Conservation (phyloP, 1,140 invertebrate species). For the Brachionus rotundiformis region DNA sequence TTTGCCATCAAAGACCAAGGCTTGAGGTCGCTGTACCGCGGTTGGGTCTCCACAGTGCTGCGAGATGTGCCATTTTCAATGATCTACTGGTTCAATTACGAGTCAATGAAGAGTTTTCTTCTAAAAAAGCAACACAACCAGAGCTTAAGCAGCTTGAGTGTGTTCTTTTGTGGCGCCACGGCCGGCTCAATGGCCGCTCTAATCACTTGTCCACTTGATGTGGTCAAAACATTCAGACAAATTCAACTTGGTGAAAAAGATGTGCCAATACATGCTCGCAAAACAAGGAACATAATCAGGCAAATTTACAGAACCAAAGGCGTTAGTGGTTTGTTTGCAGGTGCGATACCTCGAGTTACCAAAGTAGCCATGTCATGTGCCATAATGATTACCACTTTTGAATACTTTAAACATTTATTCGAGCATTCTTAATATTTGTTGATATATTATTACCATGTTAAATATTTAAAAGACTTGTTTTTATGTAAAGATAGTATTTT, state of each 20-base stretch:
- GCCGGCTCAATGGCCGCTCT: conserved; percentile 30
- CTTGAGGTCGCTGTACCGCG: conserved; percentile 1
- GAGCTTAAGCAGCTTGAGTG: not conserved
- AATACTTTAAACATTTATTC: conserved; percentile 50
- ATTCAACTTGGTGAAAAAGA: conserved; percentile 47
- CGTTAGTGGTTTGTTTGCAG: conserved; percentile 38
- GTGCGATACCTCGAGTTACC: conserved; percentile 41
- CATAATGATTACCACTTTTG: conserved; percentile 51
- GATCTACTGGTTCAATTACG: conserved; percentile 51
- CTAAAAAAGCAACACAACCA: not conserved
- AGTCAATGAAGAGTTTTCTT: conserved; percentile 36
- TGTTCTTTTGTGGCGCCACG: conserved; percentile 38
- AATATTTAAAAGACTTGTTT: not conserved
- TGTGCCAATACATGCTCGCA: not conserved
- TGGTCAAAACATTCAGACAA: conserved; percentile 51
- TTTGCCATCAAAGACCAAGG: conserved; percentile 3
- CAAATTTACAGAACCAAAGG: conserved; percentile 28
- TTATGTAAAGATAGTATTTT: not conserved
- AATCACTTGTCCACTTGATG: conserved; percentile 44
- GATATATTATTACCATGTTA: not conserved
- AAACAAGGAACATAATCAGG: not conserved
- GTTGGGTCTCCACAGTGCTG: conserved; percentile 25
- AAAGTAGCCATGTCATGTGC: conserved; percentile 52
- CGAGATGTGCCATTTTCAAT: conserved; percentile 52
- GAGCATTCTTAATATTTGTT: not conserved